Evolutionary conservation across 1,140 invertebrate species (phyloP).

Genomic region (Brachionus manjavacas): DNA sequence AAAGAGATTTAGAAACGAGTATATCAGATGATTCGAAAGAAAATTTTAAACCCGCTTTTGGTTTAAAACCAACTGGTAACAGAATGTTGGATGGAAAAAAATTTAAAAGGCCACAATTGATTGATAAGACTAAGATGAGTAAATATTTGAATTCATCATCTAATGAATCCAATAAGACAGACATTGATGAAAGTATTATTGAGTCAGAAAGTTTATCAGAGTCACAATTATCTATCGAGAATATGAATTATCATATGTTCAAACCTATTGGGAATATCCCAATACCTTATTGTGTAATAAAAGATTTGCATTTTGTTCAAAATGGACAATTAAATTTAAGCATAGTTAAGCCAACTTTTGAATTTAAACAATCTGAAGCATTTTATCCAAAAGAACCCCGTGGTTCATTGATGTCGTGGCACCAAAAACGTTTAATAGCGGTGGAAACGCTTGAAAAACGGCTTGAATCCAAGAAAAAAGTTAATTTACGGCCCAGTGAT

Average conservation of each 20-base stretch:
- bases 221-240: not conserved
- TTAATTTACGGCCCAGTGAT: not conserved
- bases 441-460: not conserved
- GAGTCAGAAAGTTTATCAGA: not conserved
- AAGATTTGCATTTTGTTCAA: not conserved
- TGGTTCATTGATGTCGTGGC: not conserved
- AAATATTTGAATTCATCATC: not conserved
- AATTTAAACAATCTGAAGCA: not conserved
- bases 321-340: not conserved
- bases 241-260: not conserved
- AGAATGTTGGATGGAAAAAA: conserved; percentile 13
- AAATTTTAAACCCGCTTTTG: not conserved
- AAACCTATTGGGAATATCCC: not conserved
- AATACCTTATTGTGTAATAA: not conserved
- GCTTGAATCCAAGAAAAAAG: not conserved
- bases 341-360: not conserved
- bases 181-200: not conserved
- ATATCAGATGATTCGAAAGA: not conserved
- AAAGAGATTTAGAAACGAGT: not conserved
- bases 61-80: not conserved
- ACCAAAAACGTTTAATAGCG: not conserved
- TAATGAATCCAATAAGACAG: not conserved
- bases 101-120: conserved; percentile 16
- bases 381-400: not conserved
- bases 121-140: not conserved